These are phyloP conservation scores for Flabesymbios commensalis DNA, from an alignment of 2,888 invertebrate species.

Conservation along the genomic window DNA sequence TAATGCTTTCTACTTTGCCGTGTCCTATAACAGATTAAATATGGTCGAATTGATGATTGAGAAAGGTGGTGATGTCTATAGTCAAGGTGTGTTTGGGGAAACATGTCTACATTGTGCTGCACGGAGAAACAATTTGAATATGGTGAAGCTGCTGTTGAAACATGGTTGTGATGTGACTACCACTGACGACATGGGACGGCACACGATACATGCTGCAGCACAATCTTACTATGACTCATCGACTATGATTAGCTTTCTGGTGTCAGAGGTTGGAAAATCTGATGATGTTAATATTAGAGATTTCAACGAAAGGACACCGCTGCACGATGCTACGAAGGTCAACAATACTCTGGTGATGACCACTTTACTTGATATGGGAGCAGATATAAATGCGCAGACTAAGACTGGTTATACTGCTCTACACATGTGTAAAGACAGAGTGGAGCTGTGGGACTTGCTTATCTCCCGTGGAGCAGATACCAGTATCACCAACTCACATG, in stretches of 20 bases:
- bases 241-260: neutral
- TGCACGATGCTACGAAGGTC: conserved; percentile 6
- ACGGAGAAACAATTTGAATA: neutral
- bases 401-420: conserved; percentile 12
- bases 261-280: neutral
- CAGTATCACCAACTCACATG: neutral
- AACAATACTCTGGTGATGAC: neutral
- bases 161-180: neutral
- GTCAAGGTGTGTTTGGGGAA: neutral
- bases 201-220: conserved; percentile 5
- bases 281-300: conserved; percentile 9
- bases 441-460: conserved; percentile 1
- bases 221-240: conserved; percentile 7
- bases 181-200: conserved; percentile 14
- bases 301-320: conserved; percentile 7
- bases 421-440: neutral
- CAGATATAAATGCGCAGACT: conserved; percentile 12
- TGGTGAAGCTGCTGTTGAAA: neutral
- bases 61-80: conserved; percentile 5
- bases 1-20: conserved; percentile 18
- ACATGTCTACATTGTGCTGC: conserved; percentile 7
- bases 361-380: conserved; percentile 9
- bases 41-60: conserved; percentile 5
- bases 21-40: neutral
- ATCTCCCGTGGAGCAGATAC: conserved; percentile 3